Evolutionary conservation across 2,113 vertebrate genomes (phyloP).

Genomic region (Bubo bubo): DNA sequence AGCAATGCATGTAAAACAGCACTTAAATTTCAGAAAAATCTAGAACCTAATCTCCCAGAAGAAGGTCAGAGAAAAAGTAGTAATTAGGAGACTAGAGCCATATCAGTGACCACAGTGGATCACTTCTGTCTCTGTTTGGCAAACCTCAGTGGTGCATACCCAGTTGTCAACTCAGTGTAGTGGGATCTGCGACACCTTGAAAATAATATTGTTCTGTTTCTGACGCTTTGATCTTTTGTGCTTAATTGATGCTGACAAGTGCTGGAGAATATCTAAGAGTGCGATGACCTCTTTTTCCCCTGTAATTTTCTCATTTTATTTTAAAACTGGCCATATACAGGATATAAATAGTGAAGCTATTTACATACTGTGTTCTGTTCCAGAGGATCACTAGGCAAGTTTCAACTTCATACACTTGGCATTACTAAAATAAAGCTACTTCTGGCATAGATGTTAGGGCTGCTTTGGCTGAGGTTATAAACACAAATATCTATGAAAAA

Average conservation of each 20-base stretch:
- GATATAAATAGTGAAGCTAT: conserved; percentile 15
- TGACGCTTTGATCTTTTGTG: conserved; percentile 24
- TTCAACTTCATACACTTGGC: conserved; percentile 17
- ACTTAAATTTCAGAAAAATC: background rate
- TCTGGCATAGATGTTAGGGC: background rate
- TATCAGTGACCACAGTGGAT: background rate
- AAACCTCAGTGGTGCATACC: background rate
- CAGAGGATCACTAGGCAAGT: conserved; percentile 33
- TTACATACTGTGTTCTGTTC: background rate
- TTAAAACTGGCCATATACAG: background rate
- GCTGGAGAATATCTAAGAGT: background rate
- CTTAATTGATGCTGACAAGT: background rate
- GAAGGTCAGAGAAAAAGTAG: background rate
- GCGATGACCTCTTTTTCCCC: background rate
- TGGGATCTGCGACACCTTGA: background rate
- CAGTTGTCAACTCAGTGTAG: background rate
- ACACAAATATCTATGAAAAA: conserved; percentile 9
- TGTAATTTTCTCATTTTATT: conserved; percentile 20
- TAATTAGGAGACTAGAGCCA: background rate
- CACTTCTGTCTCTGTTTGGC: background rate
- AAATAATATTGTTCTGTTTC: background rate
- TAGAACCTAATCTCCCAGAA: background rate
- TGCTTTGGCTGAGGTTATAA: conserved; percentile 14
- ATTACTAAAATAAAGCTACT: conserved; percentile 18
- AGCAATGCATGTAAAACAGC: background rate